These are phyloP conservation scores for Syngnathus scovelli DNA, from an alignment of 2,113 vertebrate species.

Conservation along the genomic window DNA sequence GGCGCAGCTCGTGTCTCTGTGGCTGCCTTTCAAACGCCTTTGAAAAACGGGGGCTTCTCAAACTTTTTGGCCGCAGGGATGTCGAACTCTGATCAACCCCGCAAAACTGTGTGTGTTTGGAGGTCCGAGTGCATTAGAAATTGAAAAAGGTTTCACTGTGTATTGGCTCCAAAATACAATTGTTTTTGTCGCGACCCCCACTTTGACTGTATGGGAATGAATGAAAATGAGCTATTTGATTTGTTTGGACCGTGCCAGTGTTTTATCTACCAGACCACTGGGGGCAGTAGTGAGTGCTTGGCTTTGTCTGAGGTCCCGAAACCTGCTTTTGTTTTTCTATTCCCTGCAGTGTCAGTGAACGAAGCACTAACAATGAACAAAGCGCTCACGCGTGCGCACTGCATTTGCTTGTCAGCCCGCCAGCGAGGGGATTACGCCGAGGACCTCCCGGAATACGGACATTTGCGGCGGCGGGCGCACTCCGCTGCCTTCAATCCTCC, in stretches of 20 bases:
- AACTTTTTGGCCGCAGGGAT: not conserved
- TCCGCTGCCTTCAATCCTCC: slow-evolving; percentile 34
- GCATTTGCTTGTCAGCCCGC: slow-evolving; percentile 35
- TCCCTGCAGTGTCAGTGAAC: not conserved
- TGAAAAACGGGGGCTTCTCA: not conserved
- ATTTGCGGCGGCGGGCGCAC: slow-evolving; percentile 45
- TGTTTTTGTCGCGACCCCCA: no score
- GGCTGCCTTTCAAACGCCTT: no score
- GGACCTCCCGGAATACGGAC: slow-evolving; percentile 57
- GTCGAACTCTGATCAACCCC: not conserved
- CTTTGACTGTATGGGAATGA: no score
- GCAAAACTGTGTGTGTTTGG: no score
- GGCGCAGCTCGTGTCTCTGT: no score
- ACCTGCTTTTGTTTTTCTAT: slow-evolving; percentile 16
- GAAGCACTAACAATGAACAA: not conserved
- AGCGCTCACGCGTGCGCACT: not conserved
- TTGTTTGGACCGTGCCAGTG: not conserved
- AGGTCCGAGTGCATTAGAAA: no score
- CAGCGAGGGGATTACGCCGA: slow-evolving; percentile 55
- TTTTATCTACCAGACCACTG: slow-evolving; percentile 6
- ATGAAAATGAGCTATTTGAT: not conserved
- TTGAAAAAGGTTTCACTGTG: no score
- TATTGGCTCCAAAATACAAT: no score
- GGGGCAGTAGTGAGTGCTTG: slow-evolving; percentile 17
- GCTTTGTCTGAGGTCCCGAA: slow-evolving; percentile 11